Base-by-base conservation (phyloP, 2,888 invertebrate genomes). In the Eurytoma californica region DNA sequence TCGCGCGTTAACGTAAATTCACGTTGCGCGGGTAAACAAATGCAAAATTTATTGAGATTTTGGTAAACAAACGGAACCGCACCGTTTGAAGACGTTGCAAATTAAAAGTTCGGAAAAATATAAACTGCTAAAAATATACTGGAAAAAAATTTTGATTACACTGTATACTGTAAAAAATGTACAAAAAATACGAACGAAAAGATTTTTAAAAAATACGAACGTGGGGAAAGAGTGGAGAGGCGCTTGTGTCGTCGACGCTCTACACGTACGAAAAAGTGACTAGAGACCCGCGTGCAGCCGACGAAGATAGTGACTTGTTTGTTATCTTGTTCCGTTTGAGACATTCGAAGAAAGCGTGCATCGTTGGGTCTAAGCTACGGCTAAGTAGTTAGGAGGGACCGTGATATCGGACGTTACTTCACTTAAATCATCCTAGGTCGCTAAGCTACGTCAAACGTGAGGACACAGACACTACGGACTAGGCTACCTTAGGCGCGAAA, bases 321-420 rank as follows among this genome's bases (percentile, higher is more conserved):
- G 61, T 68, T 60, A 24, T 57, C 57, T 74, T 53, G 0, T 77
- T 66, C 18, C 30, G 18, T 69, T 63, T 68, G 51, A 55, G 39
- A 77, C 70, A 70, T 63, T 80, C 86, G 83, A 87, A 86, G 86
- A 84, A 86, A 87, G 88, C 88, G 86, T 86, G 89, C 89, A 88
- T 87, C 88, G 85, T 83, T 80, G 90, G 90, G 89, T 88, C 89
- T 86, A 85, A 83, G 86, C 90, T 90, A 90, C 89, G 84, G 87
- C 90, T 90, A 90, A 89, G 88, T 91, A 89, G 89, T 89, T 87
- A 90, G 91, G 91, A 91, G 91, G 91, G 91, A 91, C 90, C 90
- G 90, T 91, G 91, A 91, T 91, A 89, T 90, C 90, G 91, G 91
- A 91, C 91, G 90, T 90, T 88, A 81, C 76, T 86, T 89, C 86